Conservation (phyloP, 2,888 invertebrate genomes). For the Macaria notata region DNA sequence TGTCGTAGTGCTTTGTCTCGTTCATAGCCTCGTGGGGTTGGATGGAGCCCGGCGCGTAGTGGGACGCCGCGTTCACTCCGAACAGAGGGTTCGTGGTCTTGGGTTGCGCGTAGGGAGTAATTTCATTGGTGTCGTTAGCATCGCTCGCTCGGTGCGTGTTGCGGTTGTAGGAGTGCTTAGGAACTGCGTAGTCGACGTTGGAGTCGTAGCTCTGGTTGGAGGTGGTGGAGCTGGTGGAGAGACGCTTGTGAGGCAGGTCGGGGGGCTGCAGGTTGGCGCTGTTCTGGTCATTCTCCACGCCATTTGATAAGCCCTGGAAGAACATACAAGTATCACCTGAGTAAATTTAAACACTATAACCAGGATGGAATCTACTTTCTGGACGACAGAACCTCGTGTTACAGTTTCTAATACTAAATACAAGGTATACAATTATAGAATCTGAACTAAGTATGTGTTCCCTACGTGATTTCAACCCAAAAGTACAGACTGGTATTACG, state of each 20-base stretch:
- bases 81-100: slow-evolving; percentile 73
- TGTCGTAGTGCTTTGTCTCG: slow-evolving; percentile 59
- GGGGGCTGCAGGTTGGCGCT: slow-evolving; percentile 61
- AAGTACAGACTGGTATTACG: too few relatives aligned
- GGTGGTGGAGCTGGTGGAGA: slow-evolving; percentile 71
- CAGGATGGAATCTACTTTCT: too few relatives aligned
- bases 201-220: slow-evolving; percentile 77
- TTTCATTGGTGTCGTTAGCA: slow-evolving; percentile 53
- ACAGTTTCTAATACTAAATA: too few relatives aligned
- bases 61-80: slow-evolving; percentile 75
- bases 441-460: too few relatives aligned
- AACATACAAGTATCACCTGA: not conserved
- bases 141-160: slow-evolving; percentile 51
- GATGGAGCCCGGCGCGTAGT: slow-evolving; percentile 67
- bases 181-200: slow-evolving; percentile 67
- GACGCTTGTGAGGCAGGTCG: slow-evolving; percentile 66
- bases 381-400: too few relatives aligned
- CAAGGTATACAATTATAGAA: too few relatives aligned
- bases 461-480: too few relatives aligned
- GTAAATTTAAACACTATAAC: too few relatives aligned
- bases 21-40: slow-evolving; percentile 43
- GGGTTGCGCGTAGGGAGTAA: slow-evolving; percentile 49
- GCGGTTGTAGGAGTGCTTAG: slow-evolving; percentile 64
- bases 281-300: slow-evolving; percentile 76
- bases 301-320: slow-evolving; percentile 72